Evolutionary conservation across 2,888 invertebrate genomes (phyloP), one percentile per base, ranked within the genome.

Genomic region (Galerucella pusilla): DNA sequence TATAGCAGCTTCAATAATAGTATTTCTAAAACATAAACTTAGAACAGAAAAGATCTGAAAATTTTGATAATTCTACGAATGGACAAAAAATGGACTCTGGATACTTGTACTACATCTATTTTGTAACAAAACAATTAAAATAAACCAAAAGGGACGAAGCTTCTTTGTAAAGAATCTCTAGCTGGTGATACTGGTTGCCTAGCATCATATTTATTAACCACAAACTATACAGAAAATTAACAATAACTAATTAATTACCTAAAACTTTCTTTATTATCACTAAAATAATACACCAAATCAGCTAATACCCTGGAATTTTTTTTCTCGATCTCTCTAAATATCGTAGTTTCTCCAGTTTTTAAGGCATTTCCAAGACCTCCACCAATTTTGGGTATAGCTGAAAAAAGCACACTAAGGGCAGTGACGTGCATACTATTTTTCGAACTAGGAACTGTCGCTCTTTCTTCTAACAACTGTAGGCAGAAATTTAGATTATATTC

Each of bases 281-380:
- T 77, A 68, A 74, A 80, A 70, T 78, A 76, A 57, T 78, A 79
- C 1, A 80, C 75, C 12, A 80, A 52, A 54, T 77, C 75, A 1
- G 80, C 77, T 16, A 80, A 54, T 14, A 54, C 74, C 67, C 67
- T 73, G 0, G 80, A 76, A 68, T 79, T 78, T 20, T 75, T 79
- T 65, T 80, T 76, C 57, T 80, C 78, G 10, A 80, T 76, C 66
- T 79, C 77, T 45, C 77, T 68, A 25, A 75, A 70, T 14, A 80
- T 59, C 12, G 57, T 69, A 6, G 74, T 60, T 59, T 80, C 80
- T 1, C 76, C 76, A 46, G 70, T 74, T 60, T 73, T 70, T 2
- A 80, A 25, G 9, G 75, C 77, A 42, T 60, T 57, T 14, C 77
- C 74, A 1, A 79, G 20, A 10, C 73, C 77, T 52, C 61, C 60